Conservation (phyloP, 2,888 invertebrate genomes). For the Petrolisthes manimaculis region DNA sequence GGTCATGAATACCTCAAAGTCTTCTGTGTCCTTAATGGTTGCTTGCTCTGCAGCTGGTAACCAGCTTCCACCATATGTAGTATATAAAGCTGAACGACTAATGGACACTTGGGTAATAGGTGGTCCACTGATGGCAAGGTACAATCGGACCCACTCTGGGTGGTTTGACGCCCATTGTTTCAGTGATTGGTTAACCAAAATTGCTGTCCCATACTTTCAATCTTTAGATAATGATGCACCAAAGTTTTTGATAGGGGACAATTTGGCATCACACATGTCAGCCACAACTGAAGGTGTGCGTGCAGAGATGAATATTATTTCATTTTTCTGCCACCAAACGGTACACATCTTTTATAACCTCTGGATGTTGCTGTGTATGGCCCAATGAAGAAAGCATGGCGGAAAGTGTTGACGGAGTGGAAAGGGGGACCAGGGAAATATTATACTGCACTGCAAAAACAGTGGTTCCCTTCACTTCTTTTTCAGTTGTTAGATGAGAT, state of each 20-base stretch:
- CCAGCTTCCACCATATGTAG: constrained; percentile 70
- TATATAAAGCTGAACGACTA: constrained; percentile 69
- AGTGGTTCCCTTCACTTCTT: constrained; percentile 5
- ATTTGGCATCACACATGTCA: too few relatives aligned
- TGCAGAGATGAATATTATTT: constrained; percentile 69
- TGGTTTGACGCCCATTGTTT: constrained; percentile 68
- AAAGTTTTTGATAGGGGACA: too few relatives aligned
- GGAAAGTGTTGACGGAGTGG: constrained; percentile 28
- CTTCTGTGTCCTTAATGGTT: constrained; percentile 69
- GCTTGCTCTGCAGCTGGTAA: constrained; percentile 69
- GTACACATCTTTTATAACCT: constrained; percentile 66
- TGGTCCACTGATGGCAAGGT: constrained; percentile 69
- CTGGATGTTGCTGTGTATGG: constrained; percentile 65
- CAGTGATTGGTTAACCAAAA: constrained; percentile 68
- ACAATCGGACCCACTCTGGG: constrained; percentile 69
- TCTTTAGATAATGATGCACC: too few relatives aligned
- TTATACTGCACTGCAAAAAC: constrained; percentile 1
- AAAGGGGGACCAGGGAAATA: constrained; percentile 27
- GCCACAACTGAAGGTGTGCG: constrained; percentile 68
- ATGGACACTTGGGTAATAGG: constrained; percentile 68
- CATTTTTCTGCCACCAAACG: constrained; percentile 68
- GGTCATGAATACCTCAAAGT: constrained; percentile 69
- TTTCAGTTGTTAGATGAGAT: not conserved
- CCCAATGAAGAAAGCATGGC: constrained; percentile 12
- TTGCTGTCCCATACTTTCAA: constrained; percentile 67